Evolutionary conservation across 2,113 vertebrate genomes (phyloP), one percentile per base, ranked within the genome.

Genomic region (Muscicapa adusta): DNA sequence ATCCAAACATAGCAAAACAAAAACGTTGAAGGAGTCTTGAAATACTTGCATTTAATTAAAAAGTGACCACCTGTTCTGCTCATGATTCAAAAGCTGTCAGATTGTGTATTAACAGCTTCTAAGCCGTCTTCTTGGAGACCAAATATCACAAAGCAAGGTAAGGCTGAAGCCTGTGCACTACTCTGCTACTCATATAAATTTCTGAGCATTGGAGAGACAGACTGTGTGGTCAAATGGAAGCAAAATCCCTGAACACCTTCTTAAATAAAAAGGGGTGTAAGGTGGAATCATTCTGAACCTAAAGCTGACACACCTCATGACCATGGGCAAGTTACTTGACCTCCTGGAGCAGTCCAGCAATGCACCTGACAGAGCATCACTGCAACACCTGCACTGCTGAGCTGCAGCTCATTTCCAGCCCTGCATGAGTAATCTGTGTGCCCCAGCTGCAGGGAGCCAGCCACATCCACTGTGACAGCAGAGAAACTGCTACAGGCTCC

Each of bases 161-260:
- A 1, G 1, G 33, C 23, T 66, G 40, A 68, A 91, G 58, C 7
- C 31, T 22, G 12, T 25, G 38, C 0, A 1, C 11, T 71, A 5
- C 20, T 40, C 47, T 57, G 22, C 38, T 71, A 13, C 19, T 76
- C 33, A 3, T 15, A 57, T 14, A 29, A 12, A 28, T 16, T 87
- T 56, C 43, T 57, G 34, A 91, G 48, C 17, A 11, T 9, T 29
- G 54, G 43, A 29, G 33, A 76, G 48, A 61, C 17, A 68, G 14
- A 85, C 14, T n/a, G 3, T 0, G 0, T 7, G 16, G 47, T 43
- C 33, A 62, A 25, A 91, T 0, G 11, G 38, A 42, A 6, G 80
- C 1, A 57, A 80, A 85, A 3, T 1, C 28, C 51, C 24, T 45
- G 33, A 77, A 66, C 1, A 40, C 5, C n/a, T 20, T 43, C 7